Evolutionary conservation across 2,113 vertebrate genomes (phyloP).

Genomic region (Nestor notabilis): DNA sequence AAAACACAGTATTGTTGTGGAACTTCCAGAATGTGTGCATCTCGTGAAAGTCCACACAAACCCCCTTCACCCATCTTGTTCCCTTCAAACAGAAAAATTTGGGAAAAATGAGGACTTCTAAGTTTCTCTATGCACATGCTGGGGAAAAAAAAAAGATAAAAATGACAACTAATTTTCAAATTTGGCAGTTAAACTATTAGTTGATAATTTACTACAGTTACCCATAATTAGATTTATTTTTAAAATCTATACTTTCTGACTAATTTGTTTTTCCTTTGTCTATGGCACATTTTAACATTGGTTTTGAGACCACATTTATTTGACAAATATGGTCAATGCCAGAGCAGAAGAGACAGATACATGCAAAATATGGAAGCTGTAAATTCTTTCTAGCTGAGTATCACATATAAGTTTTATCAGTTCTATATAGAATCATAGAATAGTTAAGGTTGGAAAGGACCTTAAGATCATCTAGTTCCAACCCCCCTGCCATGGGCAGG

Average conservation of each 20-base stretch:
- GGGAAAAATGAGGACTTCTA: neutral
- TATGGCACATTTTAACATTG: neutral
- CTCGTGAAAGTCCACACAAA: neutral
- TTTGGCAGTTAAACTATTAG: neutral
- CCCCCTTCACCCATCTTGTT: fast-evolving
- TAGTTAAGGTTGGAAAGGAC: too few relatives aligned
- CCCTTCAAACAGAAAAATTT: neutral
- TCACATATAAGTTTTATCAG: neutral
- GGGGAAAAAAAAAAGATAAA: neutral
- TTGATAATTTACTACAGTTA: neutral
- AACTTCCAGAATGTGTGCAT: neutral
- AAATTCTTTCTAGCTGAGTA: neutral
- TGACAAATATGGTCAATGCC: neutral
- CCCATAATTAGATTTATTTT: neutral
- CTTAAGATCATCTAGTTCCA: too few relatives aligned
- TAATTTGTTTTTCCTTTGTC: neutral
- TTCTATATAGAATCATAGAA: neutral
- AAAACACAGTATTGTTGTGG: neutral
- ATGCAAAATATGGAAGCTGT: neutral
- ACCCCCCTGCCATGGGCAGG: too few relatives aligned
- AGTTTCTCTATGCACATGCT: neutral
- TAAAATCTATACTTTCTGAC: neutral
- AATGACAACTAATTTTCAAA: neutral
- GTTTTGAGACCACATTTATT: neutral
- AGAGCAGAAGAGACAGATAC: neutral